phyloP scores from a whole-genome alignment of 2,113 vertebrate genomes.

The Hippocampus barbouri region DNA sequence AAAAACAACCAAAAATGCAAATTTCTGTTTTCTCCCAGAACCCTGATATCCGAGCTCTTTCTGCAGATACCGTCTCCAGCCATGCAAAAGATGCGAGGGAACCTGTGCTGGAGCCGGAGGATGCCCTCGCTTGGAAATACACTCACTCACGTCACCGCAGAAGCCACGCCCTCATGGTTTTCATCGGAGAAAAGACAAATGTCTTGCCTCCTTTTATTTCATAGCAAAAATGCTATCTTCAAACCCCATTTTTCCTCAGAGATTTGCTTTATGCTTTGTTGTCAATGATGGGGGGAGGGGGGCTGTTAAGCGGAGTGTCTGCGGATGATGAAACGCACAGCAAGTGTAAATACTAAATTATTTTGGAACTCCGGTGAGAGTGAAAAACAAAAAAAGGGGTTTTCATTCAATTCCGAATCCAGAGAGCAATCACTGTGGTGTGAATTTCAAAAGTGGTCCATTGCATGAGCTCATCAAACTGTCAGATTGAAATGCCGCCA shows the following conservation, averaged over 20 bases:
- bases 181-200: conserved; percentile 3
- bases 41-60: conserved; percentile 32
- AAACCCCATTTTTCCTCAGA: conserved; percentile 54
- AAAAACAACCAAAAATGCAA: conserved; percentile 6
- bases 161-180: background rate
- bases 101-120: conserved; percentile 13
- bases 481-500: background rate
- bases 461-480: background rate
- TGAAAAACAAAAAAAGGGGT: background rate
- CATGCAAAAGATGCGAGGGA: conserved; percentile 18
- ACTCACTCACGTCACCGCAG: background rate
- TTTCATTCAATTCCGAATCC: background rate
- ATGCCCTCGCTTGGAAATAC: conserved; percentile 26
- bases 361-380: conserved; percentile 25
- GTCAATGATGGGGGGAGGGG: conserved; percentile 33
- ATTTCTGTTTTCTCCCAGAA: conserved; percentile 22
- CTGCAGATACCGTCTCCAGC: conserved; percentile 19
- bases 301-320: conserved; percentile 23
- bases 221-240: conserved; percentile 46
- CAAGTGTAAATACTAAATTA: conserved; percentile 39
- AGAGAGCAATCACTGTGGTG: background rate
- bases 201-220: conserved; percentile 31
- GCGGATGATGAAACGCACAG: conserved; percentile 50
- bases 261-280: conserved; percentile 56
- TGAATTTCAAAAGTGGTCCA: background rate